phyloP scores from a whole-genome alignment of 2,888 invertebrate genomes.

The Cordilura impudica region DNA sequence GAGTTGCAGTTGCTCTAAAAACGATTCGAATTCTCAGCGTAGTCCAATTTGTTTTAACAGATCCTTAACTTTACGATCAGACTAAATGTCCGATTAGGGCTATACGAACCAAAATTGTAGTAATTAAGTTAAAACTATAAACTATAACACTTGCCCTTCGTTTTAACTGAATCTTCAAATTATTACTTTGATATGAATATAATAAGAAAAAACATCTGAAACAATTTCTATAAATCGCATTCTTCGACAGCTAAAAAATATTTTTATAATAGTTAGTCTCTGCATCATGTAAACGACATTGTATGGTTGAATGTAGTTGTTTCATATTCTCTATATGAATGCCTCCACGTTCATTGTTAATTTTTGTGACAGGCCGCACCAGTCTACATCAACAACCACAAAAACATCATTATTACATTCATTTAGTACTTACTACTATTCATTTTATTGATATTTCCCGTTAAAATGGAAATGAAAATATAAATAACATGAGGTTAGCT shows the following conservation, averaged over 20 bases:
- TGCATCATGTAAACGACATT: background rate
- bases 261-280: background rate
- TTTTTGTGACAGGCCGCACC: constrained; percentile 51
- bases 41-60: too few species aligned
- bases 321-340: background rate
- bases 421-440: constrained; percentile 44
- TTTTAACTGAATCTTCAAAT: too few species aligned
- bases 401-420: constrained; percentile 42
- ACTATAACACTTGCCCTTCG: too few species aligned
- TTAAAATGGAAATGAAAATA: constrained; percentile 45
- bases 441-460: constrained; percentile 50
- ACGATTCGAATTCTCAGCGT: too few species aligned
- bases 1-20: too few species aligned
- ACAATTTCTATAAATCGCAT: background rate
- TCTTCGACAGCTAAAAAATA: background rate
- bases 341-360: constrained; percentile 23
- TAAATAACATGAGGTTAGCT: too few species aligned
- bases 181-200: too few species aligned
- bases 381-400: constrained; percentile 25
- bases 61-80: too few species aligned
- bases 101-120: too few species aligned
- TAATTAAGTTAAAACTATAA: too few species aligned
- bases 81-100: too few species aligned
- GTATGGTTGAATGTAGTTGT: background rate
- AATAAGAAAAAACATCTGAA: too few species aligned